Percentiles rank a stretch among this genome's conserved stretches.
phyloP scores from a whole-genome alignment of 1,140 invertebrate genomes.

The Cydia amplana region DNA sequence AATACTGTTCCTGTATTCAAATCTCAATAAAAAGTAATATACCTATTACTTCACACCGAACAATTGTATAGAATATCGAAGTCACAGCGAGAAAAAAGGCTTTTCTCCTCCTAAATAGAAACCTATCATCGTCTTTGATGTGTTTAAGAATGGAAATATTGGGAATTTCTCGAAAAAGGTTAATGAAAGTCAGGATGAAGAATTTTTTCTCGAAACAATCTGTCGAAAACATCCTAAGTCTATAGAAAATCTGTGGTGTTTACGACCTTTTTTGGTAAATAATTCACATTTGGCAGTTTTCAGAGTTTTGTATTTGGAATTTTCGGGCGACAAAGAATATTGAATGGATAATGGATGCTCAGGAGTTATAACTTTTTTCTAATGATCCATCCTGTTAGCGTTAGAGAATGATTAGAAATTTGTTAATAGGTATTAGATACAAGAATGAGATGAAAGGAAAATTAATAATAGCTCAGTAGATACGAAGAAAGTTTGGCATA shows the following conservation, averaged over 20 bases:
- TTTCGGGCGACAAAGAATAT: not conserved
- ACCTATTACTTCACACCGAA: not conserved
- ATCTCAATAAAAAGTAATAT: slow-evolving; percentile 12
- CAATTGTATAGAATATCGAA: not conserved
- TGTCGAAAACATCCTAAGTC: not conserved
- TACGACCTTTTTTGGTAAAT: not conserved
- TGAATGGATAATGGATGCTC: not conserved
- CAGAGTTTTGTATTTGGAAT: not conserved
- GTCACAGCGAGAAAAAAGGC: not conserved
- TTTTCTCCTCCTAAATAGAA: not conserved
- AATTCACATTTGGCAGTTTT: not conserved
- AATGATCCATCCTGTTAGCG: not conserved
- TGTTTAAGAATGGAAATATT: slow-evolving; percentile 3
- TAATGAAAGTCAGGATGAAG: not conserved
- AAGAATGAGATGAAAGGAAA: too few relatives aligned
- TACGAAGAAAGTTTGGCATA: too few relatives aligned
- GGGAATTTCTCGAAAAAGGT: not conserved
- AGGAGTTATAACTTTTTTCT: not conserved
- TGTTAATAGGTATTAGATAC: not conserved
- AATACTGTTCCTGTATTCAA: not conserved
- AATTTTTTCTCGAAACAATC: not conserved
- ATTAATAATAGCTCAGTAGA: too few relatives aligned
- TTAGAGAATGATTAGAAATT: not conserved
- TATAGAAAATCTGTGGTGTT: not conserved
- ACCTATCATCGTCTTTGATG: slow-evolving; percentile 10